Percentiles rank a stretch among this genome's conserved stretches.
These are phyloP conservation scores for Danio choprae DNA, from an alignment of 2,797 vertebrate species.

Conservation along the genomic window DNA sequence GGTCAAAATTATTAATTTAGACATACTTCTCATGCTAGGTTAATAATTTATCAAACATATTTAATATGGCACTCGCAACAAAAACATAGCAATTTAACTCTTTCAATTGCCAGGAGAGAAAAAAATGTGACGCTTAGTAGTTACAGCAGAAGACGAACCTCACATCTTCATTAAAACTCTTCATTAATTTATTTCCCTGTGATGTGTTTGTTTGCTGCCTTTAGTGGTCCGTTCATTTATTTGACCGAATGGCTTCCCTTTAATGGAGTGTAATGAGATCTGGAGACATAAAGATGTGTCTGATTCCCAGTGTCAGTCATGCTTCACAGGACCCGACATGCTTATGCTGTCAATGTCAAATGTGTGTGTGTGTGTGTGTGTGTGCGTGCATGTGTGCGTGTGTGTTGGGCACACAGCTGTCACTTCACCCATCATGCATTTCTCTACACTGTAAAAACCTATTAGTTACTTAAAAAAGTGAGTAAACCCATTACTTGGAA, in stretches of 20 bases:
- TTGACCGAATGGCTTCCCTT: not conserved
- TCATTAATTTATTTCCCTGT: not conserved
- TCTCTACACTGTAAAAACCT: no score
- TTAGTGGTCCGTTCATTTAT: not conserved
- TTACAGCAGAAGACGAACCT: not conserved
- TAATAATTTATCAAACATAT: not conserved
- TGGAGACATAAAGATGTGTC: conserved; percentile 6
- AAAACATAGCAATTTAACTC: not conserved
- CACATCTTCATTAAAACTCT: not conserved
- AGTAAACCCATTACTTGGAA: no score
- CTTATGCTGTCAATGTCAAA: not conserved
- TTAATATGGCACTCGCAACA: not conserved
- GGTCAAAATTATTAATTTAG: not conserved
- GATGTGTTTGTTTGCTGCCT: not conserved
- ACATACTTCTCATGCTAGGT: not conserved
- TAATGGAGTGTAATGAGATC: not conserved
- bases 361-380: not conserved
- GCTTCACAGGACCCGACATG: conserved; percentile 16
- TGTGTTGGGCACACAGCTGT: not conserved
- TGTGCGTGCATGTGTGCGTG: not conserved
- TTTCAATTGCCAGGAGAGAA: not conserved
- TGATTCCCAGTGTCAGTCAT: not conserved
- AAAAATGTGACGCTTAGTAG: not conserved
- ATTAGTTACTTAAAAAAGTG: no score
- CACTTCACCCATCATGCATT: conserved; percentile 10